Evolutionary conservation across 2,888 invertebrate genomes (phyloP).

Genomic region (Argynnis bischoffii): DNA sequence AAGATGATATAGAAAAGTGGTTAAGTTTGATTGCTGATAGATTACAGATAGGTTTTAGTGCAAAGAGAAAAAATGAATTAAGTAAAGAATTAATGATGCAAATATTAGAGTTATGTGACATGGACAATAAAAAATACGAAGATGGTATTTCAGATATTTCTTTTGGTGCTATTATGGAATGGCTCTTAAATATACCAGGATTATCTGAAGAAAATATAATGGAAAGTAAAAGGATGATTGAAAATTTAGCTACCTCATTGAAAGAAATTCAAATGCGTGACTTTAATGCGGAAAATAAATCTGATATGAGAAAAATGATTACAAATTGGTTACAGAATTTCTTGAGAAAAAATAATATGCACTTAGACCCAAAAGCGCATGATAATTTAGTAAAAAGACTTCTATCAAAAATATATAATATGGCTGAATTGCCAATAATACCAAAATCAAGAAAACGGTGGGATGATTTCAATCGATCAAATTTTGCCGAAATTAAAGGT

Average conservation of each 20-base stretch:
- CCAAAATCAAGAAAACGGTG: conserved; percentile 10
- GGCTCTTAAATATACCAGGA: conserved; percentile 29
- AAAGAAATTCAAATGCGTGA: conserved; percentile 19
- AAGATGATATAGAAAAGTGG: conserved; percentile 18
- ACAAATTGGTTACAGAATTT: conserved; percentile 26
- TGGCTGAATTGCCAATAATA: neutral
- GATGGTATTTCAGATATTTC: conserved; percentile 1
- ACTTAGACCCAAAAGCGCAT: conserved; percentile 19
- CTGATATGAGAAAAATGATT: conserved; percentile 27
- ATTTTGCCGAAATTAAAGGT: neutral
- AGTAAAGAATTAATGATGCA: conserved; percentile 18
- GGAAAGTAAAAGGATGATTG: conserved; percentile 9
- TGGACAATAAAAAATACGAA: neutral
- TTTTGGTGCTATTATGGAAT: conserved; percentile 20
- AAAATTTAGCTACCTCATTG: conserved; percentile 21
- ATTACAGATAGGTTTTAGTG: conserved; percentile 10
- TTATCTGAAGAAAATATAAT: conserved; percentile 15
- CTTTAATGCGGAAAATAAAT: conserved; percentile 6
- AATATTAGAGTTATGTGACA: conserved; percentile 13
- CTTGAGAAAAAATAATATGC: conserved; percentile 15
- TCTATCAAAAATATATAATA: conserved; percentile 15
- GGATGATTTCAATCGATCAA: neutral
- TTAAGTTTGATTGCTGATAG: conserved; percentile 18
- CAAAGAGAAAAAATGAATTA: conserved; percentile 20
- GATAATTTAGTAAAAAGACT: conserved; percentile 33